Percentiles rank a stretch among this genome's conserved stretches.
phyloP scores from a whole-genome alignment of 2,888 invertebrate genomes.

The Invenusta paracnida region DNA sequence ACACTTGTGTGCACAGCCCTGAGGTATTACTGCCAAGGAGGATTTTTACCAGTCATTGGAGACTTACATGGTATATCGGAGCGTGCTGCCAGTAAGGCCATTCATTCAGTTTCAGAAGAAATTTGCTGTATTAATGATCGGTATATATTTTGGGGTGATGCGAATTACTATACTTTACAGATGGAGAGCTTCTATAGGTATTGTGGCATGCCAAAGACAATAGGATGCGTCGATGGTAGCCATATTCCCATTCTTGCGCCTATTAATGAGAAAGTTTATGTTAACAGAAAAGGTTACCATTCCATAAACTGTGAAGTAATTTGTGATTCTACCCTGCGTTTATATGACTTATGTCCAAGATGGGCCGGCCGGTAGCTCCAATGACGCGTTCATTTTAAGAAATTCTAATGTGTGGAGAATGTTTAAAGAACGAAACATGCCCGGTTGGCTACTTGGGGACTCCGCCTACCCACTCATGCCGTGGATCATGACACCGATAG shows the following conservation, averaged over 20 bases:
- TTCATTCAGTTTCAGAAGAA: constrained; percentile 3
- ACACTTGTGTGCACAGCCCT: not conserved
- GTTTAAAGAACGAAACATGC: constrained; percentile 42
- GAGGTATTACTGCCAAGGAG: constrained; percentile 27
- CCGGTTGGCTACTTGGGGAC: constrained; percentile 40
- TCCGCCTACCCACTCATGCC: constrained; percentile 42
- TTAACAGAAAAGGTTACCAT: constrained; percentile 47
- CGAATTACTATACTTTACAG: not conserved
- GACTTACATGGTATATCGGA: constrained; percentile 10
- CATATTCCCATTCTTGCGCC: not conserved
- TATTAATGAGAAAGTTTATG: constrained; percentile 44
- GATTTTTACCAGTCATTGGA: not conserved
- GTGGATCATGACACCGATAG: constrained; percentile 45
- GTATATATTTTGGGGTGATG: not conserved
- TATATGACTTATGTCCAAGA: constrained; percentile 46
- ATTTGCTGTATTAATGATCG: not conserved
- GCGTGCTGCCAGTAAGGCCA: not conserved
- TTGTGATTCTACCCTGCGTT: constrained; percentile 37
- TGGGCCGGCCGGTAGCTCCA: constrained; percentile 47
- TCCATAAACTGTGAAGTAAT: constrained; percentile 49
- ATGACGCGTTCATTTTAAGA: constrained; percentile 47
- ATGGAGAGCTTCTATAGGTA: not conserved
- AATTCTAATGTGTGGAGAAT: constrained; percentile 39
- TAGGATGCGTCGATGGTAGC: not conserved
- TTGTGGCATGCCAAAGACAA: constrained; percentile 1